Base-by-base conservation (phyloP, 2,797 vertebrate genomes). In the Pantherophis vulpinus region DNA sequence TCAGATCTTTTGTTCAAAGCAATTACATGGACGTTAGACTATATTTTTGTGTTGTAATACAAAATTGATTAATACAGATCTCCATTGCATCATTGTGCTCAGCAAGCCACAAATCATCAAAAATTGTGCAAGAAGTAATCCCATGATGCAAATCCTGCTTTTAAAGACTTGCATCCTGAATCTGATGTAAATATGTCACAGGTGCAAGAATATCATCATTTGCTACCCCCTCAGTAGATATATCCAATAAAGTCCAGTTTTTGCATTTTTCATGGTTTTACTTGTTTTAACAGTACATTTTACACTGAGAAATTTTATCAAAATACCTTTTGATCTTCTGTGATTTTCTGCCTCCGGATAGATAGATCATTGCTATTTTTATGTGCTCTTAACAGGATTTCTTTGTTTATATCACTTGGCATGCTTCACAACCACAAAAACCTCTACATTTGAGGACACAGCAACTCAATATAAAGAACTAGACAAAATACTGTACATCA, bases 11-110 rank as follows among this genome's bases (percentile, higher is more conserved):
- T 89, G 88, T 70, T 93, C 6, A 94, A 95, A 94, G 54, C 60
- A 94, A 95, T 95, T 95, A 90, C 29, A 90, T 18, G 4, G 92
- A 92, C 66, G 74, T 95, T 95, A 93, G 12, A 74, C 8, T 9
- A 20, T 92, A 93, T 93, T 54, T 93, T 93, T 83, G 92, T 6
- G 37, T 93, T 93, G 5, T 60, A 86, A 94, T 29, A n/a, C 59
- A 2, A 91, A n/a, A 61, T 92, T 47, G 88, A 61, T 27, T 18
- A 90, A 93, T 87, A 0, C 0, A 90, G 8, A 83, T 1, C 2
- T 29, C 4, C 54, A 83, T 23, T 83, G 74, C 74, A 42, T 32
- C 70, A 79, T 9, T 79, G 70, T 42, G 70, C 37, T 79, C 70
- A 79, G 70, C 70, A 79, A 79, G 70, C 18, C 70, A 74, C 70